Percentiles rank a stretch among this genome's conserved stretches.
phyloP scores from a whole-genome alignment of 1,140 invertebrate species.

The Scaptodrosophila lebanonensis region DNA sequence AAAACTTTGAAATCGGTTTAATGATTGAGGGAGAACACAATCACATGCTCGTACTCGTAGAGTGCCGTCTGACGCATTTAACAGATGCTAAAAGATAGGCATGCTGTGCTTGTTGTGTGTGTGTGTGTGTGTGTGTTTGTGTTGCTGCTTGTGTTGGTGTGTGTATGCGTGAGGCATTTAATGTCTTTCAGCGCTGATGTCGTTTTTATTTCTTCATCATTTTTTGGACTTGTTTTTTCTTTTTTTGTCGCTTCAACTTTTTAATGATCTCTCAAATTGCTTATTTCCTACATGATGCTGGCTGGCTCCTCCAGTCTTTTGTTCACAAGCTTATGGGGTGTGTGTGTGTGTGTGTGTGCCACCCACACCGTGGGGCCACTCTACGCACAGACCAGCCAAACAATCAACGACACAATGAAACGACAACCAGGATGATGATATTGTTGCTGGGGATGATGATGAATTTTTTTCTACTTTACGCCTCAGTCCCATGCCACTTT shows the following conservation, averaged over 20 bases:
- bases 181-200: constrained; percentile 61
- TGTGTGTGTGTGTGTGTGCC: too few species aligned
- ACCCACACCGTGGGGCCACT: constrained; percentile 10
- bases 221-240: constrained; percentile 21
- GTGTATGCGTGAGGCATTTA: constrained; percentile 46
- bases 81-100: too few species aligned
- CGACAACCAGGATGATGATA: constrained; percentile 8
- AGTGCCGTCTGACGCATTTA: too few species aligned
- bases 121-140: constrained; percentile 5
- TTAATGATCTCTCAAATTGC: constrained; percentile 75
- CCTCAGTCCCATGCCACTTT: too few species aligned
- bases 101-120: constrained; percentile 11
- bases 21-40: too few species aligned
- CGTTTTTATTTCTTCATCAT: constrained; percentile 62
- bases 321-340: constrained; percentile 13
- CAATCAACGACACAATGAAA: constrained; percentile 33
- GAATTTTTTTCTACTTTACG: constrained; percentile 30
- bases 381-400: constrained; percentile 37
- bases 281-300: constrained; percentile 71
- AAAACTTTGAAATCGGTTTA: too few species aligned
- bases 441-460: constrained; percentile 32
- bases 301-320: constrained; percentile 41
- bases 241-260: constrained; percentile 67
- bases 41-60: too few species aligned
- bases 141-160: constrained; percentile 5